phyloP scores from a whole-genome alignment of 2,888 invertebrate genomes.

The Panzeria rudis region DNA sequence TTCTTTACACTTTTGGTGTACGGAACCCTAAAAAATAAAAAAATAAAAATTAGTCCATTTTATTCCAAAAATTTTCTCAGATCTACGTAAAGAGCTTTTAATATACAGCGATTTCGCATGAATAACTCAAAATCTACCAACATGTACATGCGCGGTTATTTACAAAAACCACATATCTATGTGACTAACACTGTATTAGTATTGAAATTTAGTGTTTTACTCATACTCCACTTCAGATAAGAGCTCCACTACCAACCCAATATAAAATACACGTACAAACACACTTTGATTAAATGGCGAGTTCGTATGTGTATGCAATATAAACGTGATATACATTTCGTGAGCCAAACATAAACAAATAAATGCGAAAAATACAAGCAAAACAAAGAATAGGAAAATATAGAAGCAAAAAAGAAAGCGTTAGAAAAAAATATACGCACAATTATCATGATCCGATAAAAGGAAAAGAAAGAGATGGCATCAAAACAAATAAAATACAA shows the following conservation, averaged over 20 bases:
- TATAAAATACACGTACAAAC: background rate
- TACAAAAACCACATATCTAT: background rate
- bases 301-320: background rate
- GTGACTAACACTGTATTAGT: background rate
- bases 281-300: background rate
- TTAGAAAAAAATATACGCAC: constrained; percentile 8
- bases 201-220: background rate
- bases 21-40: no score
- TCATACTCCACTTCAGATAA: background rate
- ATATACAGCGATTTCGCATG: background rate
- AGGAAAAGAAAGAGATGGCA: constrained; percentile 15
- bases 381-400: constrained; percentile 57
- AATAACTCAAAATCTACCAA: background rate
- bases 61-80: no score
- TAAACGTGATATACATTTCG: constrained; percentile 34
- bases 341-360: constrained; percentile 6
- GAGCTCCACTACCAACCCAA: no score
- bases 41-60: no score
- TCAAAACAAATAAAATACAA: constrained; percentile 39
- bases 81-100: background rate
- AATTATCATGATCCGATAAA: background rate
- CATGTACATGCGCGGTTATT: background rate
- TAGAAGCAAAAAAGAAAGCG: constrained; percentile 28
- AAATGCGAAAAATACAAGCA: constrained; percentile 61
- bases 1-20: no score